phyloP scores from a whole-genome alignment of 2,888 invertebrate genomes.

The Eulithis prunata region DNA sequence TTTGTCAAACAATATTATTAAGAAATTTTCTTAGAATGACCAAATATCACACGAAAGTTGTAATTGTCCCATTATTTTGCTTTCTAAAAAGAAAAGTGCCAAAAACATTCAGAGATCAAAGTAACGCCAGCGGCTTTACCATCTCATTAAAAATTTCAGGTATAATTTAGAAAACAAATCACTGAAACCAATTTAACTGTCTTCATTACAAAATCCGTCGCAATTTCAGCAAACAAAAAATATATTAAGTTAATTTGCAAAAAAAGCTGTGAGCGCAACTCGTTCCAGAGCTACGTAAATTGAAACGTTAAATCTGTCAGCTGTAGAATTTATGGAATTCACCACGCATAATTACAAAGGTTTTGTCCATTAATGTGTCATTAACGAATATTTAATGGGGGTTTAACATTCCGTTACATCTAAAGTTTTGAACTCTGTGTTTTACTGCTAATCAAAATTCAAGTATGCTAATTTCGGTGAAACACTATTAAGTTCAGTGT shows the following conservation, averaged over 20 bases:
- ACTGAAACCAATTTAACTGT: slow-evolving; percentile 11
- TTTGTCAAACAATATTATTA: slow-evolving; percentile 22
- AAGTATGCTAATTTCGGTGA: slow-evolving; percentile 73
- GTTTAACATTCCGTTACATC: slow-evolving; percentile 50
- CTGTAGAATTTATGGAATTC: slow-evolving; percentile 57
- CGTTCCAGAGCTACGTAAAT: slow-evolving; percentile 40
- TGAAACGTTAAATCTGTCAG: slow-evolving; percentile 48
- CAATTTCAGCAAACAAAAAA: slow-evolving; percentile 24
- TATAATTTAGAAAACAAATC: slow-evolving; percentile 3
- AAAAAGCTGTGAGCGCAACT: slow-evolving; percentile 33
- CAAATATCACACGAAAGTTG: not conserved
- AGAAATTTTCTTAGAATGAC: no score
- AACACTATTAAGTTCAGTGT: slow-evolving; percentile 61
- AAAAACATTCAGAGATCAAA: not conserved
- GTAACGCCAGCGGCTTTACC: not conserved
- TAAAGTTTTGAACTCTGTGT: slow-evolving; percentile 61
- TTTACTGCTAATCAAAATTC: slow-evolving; percentile 79
- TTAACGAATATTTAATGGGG: slow-evolving; percentile 63
- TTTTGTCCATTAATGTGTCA: slow-evolving; percentile 69
- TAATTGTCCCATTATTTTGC: not conserved
- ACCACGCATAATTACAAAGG: slow-evolving; percentile 64
- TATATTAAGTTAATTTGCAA: slow-evolving; percentile 33
- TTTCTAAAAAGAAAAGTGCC: not conserved
- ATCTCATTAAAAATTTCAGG: slow-evolving; percentile 1
- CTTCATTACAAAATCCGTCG: slow-evolving; percentile 12